Evolutionary conservation across 2,797 vertebrate species (phyloP), one percentile per base, ranked within the genome.

Genomic region (Mormyrops attenuatus): DNA sequence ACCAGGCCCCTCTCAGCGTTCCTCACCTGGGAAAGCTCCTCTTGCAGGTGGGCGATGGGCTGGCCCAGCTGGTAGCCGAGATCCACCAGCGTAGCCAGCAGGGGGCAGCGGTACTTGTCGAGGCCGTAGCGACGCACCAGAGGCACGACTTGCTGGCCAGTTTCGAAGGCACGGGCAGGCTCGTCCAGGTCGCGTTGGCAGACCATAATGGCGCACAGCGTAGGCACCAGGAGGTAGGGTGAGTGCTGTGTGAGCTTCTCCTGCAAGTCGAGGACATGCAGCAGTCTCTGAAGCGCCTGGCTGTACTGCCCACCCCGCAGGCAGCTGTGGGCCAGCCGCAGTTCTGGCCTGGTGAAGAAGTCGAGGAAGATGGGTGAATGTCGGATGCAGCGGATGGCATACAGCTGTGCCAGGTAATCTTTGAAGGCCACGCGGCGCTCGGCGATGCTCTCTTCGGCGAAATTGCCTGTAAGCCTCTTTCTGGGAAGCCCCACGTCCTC

Each of bases 141-240:
- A 0, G 95, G 94, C 3, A 99, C 93, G 0, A 96, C 97, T 89
- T 93, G 95, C 90, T 97, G 95, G 0, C 97, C 97, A 0, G 94
- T 93, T 0, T 96, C 92, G 3, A 97, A 97, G 8, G 98, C 97
- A 38, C 92, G 90, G 0, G 92, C 92, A 0, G 94, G 92, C 15
- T 96, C 91, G 1, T 97, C 96, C 91, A 98, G 93, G 95, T 98
- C 98, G 5, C 96, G 96, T 91, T 98, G 93, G 85, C 98, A 98
- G 88, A 99, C 95, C 0, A 97, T 92, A 0, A 97, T 89, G 69
- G 97, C 97, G 41, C 96, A 96, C 2, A 98, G 95, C 0, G 97
- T 95, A 0, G 97, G 97, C 0, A 98, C 96, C 0, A 93, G 0
- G 1, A 95, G 88, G 2, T 69, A 89, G 0, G 96, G 94, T 60